These are phyloP conservation scores for Cairina moschata DNA, from an alignment of 2,113 vertebrate species.

Conservation along the genomic window DNA sequence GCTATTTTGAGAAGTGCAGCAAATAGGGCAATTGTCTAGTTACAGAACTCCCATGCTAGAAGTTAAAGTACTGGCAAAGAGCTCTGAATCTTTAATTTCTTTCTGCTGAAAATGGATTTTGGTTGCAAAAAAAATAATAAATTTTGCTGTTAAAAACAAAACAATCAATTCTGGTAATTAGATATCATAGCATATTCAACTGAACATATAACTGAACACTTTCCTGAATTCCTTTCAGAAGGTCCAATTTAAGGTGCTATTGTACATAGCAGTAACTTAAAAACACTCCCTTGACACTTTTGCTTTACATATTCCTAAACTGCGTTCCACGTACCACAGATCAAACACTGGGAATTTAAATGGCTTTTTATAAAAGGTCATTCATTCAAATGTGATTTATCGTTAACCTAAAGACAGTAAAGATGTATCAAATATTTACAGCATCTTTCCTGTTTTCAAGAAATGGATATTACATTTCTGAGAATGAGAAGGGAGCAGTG, in stretches of 20 bases:
- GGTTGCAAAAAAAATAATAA: neutral
- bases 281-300: neutral
- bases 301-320: neutral
- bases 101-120: neutral
- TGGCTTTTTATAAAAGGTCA: neutral
- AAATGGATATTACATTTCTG: neutral
- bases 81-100: neutral
- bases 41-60: neutral
- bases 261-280: neutral
- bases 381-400: neutral
- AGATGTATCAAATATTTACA: neutral
- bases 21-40: neutral
- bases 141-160: neutral
- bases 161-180: neutral
- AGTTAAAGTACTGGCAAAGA: neutral
- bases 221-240: neutral
- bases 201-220: neutral
- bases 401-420: neutral
- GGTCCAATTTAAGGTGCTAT: neutral
- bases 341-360: neutral
- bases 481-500: neutral
- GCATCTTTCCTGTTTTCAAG: neutral
- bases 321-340: neutral
- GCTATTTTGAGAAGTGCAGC: neutral
- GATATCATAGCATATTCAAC: neutral